A percentile compares a stretch with the other conserved stretches of the same genome.
These are phyloP conservation scores for Salminus brasiliensis DNA, from an alignment of 2,113 vertebrate species.

Conservation along the genomic window DNA sequence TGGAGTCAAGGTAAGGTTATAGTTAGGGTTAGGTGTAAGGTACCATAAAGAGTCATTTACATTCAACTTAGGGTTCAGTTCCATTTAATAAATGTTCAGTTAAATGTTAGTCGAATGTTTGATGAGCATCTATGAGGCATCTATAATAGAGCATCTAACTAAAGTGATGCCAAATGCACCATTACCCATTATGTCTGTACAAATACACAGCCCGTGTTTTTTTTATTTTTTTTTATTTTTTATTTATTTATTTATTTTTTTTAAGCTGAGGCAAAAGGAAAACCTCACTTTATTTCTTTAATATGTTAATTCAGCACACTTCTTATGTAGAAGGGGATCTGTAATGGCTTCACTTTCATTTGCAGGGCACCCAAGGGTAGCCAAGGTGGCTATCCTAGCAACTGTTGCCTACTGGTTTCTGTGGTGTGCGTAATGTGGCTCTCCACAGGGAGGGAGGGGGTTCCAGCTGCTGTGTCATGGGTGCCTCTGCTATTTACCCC, in stretches of 20 bases:
- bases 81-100: too few relatives aligned
- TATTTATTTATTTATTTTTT: background rate
- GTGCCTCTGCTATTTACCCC: constrained; percentile 28
- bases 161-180: too few relatives aligned
- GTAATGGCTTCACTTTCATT: background rate
- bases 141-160: too few relatives aligned
- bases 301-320: background rate
- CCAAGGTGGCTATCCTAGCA: constrained; percentile 35
- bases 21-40: too few relatives aligned
- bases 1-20: too few relatives aligned
- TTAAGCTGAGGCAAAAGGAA: background rate
- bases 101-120: too few relatives aligned
- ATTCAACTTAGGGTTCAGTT: too few relatives aligned
- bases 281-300: background rate
- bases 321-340: background rate
- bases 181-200: too few relatives aligned
- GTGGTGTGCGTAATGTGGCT: constrained; percentile 30
- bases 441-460: constrained; percentile 13
- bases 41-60: too few relatives aligned
- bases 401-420: constrained; percentile 45
- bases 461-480: constrained; percentile 36
- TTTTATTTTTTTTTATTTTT: too few relatives aligned
- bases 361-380: background rate
- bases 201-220: too few relatives aligned
- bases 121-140: too few relatives aligned